Base-by-base conservation (phyloP, 2,797 vertebrate genomes). In the Parauchenoglanis punctatus region DNA sequence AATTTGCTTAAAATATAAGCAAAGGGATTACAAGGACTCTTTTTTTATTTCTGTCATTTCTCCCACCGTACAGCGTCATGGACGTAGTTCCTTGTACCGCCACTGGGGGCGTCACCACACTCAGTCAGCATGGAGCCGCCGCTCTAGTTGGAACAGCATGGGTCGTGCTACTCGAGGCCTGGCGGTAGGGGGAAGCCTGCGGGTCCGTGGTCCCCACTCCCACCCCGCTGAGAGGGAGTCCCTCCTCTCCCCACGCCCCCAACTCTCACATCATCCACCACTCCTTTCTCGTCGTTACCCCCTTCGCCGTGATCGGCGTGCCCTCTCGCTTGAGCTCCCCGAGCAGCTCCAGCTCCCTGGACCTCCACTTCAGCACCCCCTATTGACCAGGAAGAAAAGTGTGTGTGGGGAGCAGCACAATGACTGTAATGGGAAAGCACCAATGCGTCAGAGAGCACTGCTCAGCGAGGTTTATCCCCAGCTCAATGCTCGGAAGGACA, bases 141-240 rank as follows among this genome's bases (percentile, higher is more conserved):
- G 97, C 90, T 98, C 98, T 46, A 99, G 98, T 92, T 99, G 98
- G 93, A 98, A 98, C 95, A 99, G 97, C 89, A 92, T 97, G 83
- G 96, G 97, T 93, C 96, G 96, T 94, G 95, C 93, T 95, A 94
- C 92, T 86, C 91, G 93, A 83, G 94, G 92, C 52, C 92, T 90
- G 56, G 78, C 80, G 0, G 91, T 96, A 0, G 95, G 95, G 3
- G 95, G 95, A 17, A 96, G 95, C 88, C 94, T 96, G 49, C 93
- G 95, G 0, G 93, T 94, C 0, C 95, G 92, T 58, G 91, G 95
- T 2, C 92, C 92, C 84, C 95, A 96, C 91, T 95, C 94, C 18
- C 93, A 94, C 4, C 94, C 97, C 0, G 94, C 96, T 0, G 98
- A 99, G 92, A 97, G 98, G 0, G 97, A 98, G 93, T 97, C 98